Conservation (phyloP, 2,113 vertebrate species). For the Oryzias curvinotus region DNA sequence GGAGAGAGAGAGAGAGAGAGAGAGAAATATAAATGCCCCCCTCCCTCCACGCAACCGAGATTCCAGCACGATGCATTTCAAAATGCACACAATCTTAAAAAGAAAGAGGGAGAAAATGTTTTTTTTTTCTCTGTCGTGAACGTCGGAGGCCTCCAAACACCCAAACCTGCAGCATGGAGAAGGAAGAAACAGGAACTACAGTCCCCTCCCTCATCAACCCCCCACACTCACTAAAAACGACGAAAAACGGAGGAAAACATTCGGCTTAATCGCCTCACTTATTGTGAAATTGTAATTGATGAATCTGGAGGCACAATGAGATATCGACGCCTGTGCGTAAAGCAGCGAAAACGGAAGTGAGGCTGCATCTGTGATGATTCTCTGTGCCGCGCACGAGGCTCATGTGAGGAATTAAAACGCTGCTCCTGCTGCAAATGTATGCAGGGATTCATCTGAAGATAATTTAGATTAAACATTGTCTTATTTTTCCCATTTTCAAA, state of each 20-base stretch:
- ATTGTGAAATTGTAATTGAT: conserved; percentile 57
- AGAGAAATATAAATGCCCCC: neutral
- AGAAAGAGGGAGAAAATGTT: neutral
- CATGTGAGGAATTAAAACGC: no score
- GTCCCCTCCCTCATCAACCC: conserved; percentile 23
- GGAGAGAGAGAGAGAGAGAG: neutral
- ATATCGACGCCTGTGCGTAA: neutral
- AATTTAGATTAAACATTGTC: no score
- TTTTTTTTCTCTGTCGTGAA: conserved; percentile 25
- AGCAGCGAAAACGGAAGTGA: neutral
- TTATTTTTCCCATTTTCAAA: no score
- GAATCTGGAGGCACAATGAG: conserved; percentile 12
- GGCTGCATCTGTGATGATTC: no score
- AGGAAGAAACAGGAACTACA: conserved; percentile 4
- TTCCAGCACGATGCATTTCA: conserved; percentile 22
- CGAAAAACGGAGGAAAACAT: conserved; percentile 18
- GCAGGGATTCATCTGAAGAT: no score
- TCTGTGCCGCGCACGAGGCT: no score
- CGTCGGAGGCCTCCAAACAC: conserved; percentile 14
- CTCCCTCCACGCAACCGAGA: conserved; percentile 3
- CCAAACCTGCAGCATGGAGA: neutral
- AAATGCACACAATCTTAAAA: conserved; percentile 43
- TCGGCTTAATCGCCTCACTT: conserved; percentile 61
- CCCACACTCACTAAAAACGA: conserved; percentile 1
- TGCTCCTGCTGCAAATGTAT: no score